phyloP scores from a whole-genome alignment of 1,140 invertebrate species.

The Caenorhabditis remanei region DNA sequence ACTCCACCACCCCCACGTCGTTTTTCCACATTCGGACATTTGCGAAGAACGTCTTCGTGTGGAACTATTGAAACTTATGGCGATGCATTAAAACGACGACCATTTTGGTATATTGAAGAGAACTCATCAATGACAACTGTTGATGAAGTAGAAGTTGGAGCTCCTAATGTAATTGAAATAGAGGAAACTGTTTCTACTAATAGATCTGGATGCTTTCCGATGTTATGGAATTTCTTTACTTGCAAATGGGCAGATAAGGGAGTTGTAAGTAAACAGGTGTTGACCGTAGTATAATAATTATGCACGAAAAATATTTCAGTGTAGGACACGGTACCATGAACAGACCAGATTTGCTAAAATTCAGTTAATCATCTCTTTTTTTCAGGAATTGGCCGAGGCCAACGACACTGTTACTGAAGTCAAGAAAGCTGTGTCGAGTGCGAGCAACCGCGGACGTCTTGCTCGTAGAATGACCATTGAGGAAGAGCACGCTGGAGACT shows the following conservation, averaged over 20 bases:
- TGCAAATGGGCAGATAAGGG: background rate
- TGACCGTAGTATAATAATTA: too few relatives aligned
- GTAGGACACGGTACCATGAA: too few relatives aligned
- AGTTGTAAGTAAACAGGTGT: too few relatives aligned
- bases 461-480: constrained; percentile 68
- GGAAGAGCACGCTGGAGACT: constrained; percentile 69
- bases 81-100: background rate
- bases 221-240: constrained; percentile 4
- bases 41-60: background rate
- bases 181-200: too few relatives aligned
- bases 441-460: constrained; percentile 44
- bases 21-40: background rate
- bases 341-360: too few relatives aligned
- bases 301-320: too few relatives aligned
- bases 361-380: background rate
- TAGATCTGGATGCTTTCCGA: background rate
- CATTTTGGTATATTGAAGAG: constrained; percentile 43
- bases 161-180: too few relatives aligned
- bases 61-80: constrained; percentile 29
- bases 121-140: background rate
- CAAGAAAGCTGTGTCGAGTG: background rate
- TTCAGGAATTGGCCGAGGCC: constrained; percentile 46
- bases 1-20: constrained; percentile 9
- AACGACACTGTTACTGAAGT: constrained; percentile 22
- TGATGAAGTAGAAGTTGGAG: background rate